These are phyloP conservation scores for Chiloscyllium plagiosum DNA, from an alignment of 2,113 vertebrate species.

Conservation along the genomic window DNA sequence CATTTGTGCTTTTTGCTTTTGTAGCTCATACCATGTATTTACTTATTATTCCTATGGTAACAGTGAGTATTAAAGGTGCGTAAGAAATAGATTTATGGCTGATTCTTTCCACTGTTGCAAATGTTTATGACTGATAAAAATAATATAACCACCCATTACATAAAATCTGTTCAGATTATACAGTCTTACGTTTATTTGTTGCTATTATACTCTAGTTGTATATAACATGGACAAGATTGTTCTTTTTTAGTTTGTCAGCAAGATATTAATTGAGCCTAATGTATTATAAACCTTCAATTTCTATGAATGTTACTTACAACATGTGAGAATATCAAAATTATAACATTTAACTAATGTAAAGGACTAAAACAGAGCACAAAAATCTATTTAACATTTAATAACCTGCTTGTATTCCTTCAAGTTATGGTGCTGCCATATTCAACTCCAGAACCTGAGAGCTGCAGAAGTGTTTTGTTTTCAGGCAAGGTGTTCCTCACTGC, in stretches of 20 bases:
- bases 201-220: background rate
- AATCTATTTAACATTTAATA: background rate
- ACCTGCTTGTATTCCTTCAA: conserved; percentile 2
- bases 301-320: background rate
- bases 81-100: background rate
- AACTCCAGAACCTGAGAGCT: background rate
- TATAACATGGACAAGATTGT: background rate
- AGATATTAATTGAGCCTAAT: background rate
- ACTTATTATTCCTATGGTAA: background rate
- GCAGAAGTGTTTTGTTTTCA: background rate
- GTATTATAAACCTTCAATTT: background rate
- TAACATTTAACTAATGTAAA: background rate
- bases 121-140: background rate
- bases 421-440: background rate
- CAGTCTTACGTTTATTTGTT: conserved; percentile 13
- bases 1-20: background rate
- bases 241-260: background rate
- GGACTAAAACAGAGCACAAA: background rate
- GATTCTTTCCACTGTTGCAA: background rate
- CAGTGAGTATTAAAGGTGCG: background rate
- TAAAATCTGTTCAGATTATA: background rate
- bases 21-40: background rate
- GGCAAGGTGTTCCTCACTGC: background rate
- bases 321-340: background rate
- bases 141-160: background rate